A percentile compares a stretch with the other conserved stretches of the same genome.
These are phyloP conservation scores for Trachelipus rathkii DNA, from an alignment of 1,140 invertebrate species.

Conservation along the genomic window DNA sequence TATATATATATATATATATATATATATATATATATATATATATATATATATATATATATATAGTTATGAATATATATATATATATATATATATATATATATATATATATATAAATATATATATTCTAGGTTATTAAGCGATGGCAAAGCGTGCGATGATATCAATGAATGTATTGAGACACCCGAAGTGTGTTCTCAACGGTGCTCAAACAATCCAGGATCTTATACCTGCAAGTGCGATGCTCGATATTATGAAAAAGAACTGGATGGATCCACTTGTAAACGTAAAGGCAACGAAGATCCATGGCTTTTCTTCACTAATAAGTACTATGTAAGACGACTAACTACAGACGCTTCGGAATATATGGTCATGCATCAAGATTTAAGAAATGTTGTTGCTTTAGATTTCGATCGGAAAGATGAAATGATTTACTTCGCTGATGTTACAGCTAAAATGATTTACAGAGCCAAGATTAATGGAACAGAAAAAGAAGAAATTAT, in stretches of 20 bases:
- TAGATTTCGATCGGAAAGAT: constrained; percentile 85
- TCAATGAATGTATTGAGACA: constrained; percentile 88
- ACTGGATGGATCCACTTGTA: constrained; percentile 81
- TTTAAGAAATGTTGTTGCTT: constrained; percentile 89
- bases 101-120: constrained; percentile 35
- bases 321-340: constrained; percentile 94
- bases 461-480: constrained; percentile 55
- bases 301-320: constrained; percentile 97
- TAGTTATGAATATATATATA: neutral
- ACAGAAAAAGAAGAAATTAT: constrained; percentile 74
- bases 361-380: constrained; percentile 91
- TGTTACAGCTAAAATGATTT: constrained; percentile 88
- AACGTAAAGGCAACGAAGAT: constrained; percentile 70
- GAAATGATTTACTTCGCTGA: constrained; percentile 90
- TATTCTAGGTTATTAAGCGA: constrained; percentile 63
- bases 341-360: constrained; percentile 78
- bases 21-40: constrained; percentile 3
- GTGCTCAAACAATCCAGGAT: constrained; percentile 92
- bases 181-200: constrained; percentile 89
- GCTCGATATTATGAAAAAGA: constrained; percentile 85
- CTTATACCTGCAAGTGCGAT: constrained; percentile 93
- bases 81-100: constrained; percentile 35
- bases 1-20: constrained; percentile 17
- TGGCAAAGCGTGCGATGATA: constrained; percentile 82
- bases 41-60: neutral